Evolutionary conservation across 2,113 vertebrate species (phyloP).

Genomic region (Hiodon tergisus): DNA sequence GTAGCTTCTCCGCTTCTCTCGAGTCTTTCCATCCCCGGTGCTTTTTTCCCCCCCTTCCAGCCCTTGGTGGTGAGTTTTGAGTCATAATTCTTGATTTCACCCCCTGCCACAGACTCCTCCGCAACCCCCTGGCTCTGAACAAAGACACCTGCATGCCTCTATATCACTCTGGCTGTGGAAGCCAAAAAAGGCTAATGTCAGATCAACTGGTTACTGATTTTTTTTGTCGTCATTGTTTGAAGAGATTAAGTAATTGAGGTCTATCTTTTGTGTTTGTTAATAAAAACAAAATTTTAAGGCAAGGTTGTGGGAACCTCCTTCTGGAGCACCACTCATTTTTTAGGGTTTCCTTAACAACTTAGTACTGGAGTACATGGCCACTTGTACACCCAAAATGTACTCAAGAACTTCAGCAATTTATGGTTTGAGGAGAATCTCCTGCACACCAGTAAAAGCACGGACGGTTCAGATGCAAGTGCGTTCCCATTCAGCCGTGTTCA

Average conservation of each 20-base stretch:
- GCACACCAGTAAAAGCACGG: not conserved
- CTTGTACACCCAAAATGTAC: not conserved
- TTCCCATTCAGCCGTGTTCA: no score
- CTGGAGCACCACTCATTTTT: no score
- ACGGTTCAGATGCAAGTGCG: not conserved
- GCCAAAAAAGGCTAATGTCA: constrained; percentile 8
- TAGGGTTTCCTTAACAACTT: no score
- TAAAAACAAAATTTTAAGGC: no score
- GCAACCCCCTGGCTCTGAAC: not conserved
- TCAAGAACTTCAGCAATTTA: no score
- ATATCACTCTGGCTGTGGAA: constrained; percentile 22
- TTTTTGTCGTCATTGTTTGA: constrained; percentile 23
- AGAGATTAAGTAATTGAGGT: no score
- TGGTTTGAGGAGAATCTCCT: not conserved
- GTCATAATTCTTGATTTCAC: constrained; percentile 14
- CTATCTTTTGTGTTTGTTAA: no score
- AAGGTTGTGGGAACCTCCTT: no score
- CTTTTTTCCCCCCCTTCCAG: constrained; percentile 6
- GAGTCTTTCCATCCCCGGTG: constrained; percentile 9
- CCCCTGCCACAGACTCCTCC: not conserved
- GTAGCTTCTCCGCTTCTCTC: constrained; percentile 5
- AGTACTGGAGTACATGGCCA: not conserved
- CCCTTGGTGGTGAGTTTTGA: not conserved
- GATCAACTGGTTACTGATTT: constrained; percentile 17
- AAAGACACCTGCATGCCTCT: constrained; percentile 14